A percentile compares a stretch with the other conserved stretches of the same genome.
Evolutionary conservation across 1,140 invertebrate species (phyloP).

Genomic region (Aethina tumida): DNA sequence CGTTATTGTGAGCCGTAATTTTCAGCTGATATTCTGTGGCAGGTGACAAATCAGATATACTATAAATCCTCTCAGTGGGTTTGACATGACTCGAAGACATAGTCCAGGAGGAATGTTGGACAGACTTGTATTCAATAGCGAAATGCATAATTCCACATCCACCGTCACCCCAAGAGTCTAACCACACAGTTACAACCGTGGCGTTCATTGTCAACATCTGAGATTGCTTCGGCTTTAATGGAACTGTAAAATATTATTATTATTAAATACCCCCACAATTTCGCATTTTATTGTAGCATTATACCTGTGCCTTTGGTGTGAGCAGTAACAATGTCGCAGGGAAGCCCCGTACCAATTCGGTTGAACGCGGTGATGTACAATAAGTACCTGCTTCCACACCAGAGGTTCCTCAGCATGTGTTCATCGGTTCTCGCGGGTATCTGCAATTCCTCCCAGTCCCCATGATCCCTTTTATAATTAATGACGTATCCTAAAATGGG

Average conservation of each 20-base stretch:
- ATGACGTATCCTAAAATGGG: conserved; percentile 72
- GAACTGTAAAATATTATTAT: conserved; percentile 42
- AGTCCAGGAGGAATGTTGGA: conserved; percentile 46
- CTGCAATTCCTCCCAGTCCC: conserved; percentile 80
- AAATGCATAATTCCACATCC: conserved; percentile 84
- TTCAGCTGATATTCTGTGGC: conserved; percentile 80
- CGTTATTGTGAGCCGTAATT: conserved; percentile 85
- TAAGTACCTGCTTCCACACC: conserved; percentile 80
- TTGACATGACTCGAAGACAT: conserved; percentile 68
- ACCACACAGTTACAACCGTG: conserved; percentile 78
- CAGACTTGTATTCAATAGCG: conserved; percentile 64
- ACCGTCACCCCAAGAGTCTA: conserved; percentile 80
- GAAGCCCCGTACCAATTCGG: conserved; percentile 76
- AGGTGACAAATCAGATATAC: conserved; percentile 67
- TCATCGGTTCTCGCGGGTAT: conserved; percentile 67
- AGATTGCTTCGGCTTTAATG: conserved; percentile 68
- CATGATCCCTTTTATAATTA: conserved; percentile 79
- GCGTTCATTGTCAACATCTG: conserved; percentile 81
- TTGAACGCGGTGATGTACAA: conserved; percentile 83
- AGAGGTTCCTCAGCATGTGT: conserved; percentile 67
- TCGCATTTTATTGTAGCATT: conserved; percentile 8
- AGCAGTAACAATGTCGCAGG: conserved; percentile 75
- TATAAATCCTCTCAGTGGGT: conserved; percentile 65
- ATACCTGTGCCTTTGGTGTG: conserved; percentile 70
- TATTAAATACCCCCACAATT: too few species aligned